Evolutionary conservation across 2,113 vertebrate genomes (phyloP), one percentile per base, ranked within the genome.

Genomic region (Barbus barbus): DNA sequence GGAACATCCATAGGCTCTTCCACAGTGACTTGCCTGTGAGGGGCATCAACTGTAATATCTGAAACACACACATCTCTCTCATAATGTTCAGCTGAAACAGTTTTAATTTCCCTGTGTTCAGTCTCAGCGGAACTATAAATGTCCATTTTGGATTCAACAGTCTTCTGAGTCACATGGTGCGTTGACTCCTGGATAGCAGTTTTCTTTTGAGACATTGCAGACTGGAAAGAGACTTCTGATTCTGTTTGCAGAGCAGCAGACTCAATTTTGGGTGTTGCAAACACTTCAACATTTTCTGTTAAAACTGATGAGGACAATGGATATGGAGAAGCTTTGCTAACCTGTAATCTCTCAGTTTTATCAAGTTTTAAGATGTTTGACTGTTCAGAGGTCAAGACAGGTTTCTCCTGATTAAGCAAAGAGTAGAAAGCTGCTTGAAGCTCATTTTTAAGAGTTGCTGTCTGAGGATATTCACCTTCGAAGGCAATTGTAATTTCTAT

Each of bases 401-500:
- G 92, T 63, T 92, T 92, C 80, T 97, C 95, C 78, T 96, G 93
- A 92, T 87, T 94, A 86, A 97, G 84, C 85, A 97, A 83, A n/a
- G 95, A 93, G 53, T 90, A 92, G 33, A 98, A 93, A 61, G 94
- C 94, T 56, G 94, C 91, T 75, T 94, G 92, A 20, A 97, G 91
- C 87, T 96, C 93, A 7, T 36, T 93, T 89, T 92, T 93, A 75
- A 97, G 90, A 60, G 95, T 89, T 86, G 94, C 93, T 48, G 78
- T 93, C 83, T 97, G 94, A 84, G 94, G 92, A 86, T 92, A 95
- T 61, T 96, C 61, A 12, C 94, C 93, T 86, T 93, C 94, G 89
- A 98, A 92, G 0, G 87, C 82, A 16, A 97, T 44, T 1, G 94
- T 92, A 72, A 97, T 89, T 92, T 99, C 97, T 85, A 95, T 81